Conservation (phyloP, 2,113 vertebrate species). For the Elephas maximus region DNA sequence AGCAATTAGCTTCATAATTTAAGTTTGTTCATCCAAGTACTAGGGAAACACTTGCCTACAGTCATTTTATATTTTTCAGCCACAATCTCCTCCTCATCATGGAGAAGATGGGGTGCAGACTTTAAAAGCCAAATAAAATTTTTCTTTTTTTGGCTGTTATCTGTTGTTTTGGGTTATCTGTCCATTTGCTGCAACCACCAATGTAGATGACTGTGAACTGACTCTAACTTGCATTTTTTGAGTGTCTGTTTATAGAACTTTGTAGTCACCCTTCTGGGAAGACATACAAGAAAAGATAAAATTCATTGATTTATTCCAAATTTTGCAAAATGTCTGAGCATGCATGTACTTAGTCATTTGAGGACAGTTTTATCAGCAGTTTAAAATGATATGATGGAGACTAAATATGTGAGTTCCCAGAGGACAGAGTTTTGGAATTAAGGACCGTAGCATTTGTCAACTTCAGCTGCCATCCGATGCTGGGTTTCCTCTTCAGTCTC, state of each 20-base stretch:
- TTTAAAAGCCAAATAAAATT: not conserved
- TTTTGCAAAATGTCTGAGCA: conserved; percentile 23
- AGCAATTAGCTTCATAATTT: not conserved
- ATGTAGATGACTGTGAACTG: conserved; percentile 6
- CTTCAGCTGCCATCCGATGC: conserved; percentile 20
- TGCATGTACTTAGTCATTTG: not conserved
- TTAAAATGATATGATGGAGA: conserved; percentile 39
- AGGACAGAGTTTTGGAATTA: conserved; percentile 38
- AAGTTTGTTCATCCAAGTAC: not conserved
- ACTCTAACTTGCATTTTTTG: not conserved
- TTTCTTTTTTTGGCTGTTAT: not conserved
- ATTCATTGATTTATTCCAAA: conserved; percentile 53
- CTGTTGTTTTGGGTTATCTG: not conserved
- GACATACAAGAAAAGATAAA: not conserved
- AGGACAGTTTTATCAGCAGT: conserved; percentile 48
- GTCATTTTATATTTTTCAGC: not conserved
- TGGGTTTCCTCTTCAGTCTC: conserved; percentile 13
- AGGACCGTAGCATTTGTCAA: not conserved
- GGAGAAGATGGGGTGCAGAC: not conserved
- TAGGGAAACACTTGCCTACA: not conserved
- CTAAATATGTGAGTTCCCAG: not conserved
- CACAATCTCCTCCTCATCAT: not conserved
- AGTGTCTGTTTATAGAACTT: not conserved
- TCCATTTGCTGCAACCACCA: not conserved
- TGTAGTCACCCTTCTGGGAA: not conserved